Evolutionary conservation across 2,797 vertebrate species (phyloP).

Genomic region (Pangasius djambal): DNA sequence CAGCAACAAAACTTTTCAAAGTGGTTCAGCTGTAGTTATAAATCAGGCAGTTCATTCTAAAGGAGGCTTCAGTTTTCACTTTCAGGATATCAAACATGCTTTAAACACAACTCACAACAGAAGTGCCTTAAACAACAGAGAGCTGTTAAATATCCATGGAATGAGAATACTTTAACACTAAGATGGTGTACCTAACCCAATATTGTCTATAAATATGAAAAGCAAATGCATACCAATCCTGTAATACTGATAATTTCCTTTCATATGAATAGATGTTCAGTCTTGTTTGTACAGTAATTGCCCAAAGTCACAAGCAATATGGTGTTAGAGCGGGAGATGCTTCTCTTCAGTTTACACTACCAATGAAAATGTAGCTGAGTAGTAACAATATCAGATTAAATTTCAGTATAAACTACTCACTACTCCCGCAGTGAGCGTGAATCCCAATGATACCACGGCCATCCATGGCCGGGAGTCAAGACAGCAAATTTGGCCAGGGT

Average conservation of each 20-base stretch:
- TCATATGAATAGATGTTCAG: not conserved
- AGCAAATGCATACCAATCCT: not conserved
- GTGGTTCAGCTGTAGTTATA: not conserved
- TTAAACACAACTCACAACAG: too few relatives aligned
- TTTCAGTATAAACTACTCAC: not conserved
- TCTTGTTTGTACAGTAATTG: not conserved
- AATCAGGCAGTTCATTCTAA: not conserved
- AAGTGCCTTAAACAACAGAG: too few relatives aligned
- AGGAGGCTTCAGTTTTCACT: not conserved
- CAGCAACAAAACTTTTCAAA: not conserved
- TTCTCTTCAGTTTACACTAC: not conserved
- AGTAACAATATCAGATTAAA: not conserved
- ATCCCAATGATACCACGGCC: not conserved
- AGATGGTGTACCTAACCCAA: not conserved
- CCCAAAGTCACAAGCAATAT: not conserved
- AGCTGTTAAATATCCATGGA: too few relatives aligned
- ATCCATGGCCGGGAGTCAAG: not conserved
- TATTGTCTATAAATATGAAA: not conserved
- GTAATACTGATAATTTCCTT: not conserved
- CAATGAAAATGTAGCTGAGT: not conserved
- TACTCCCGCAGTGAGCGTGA: not conserved
- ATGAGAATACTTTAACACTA: not conserved
- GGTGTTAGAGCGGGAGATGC: not conserved
- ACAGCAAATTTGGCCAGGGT: not conserved
- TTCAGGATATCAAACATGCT: not conserved